phyloP scores from a whole-genome alignment of 30 jellyfish, hydroid and myxozoan species.

The Clytia hemisphaerica region DNA sequence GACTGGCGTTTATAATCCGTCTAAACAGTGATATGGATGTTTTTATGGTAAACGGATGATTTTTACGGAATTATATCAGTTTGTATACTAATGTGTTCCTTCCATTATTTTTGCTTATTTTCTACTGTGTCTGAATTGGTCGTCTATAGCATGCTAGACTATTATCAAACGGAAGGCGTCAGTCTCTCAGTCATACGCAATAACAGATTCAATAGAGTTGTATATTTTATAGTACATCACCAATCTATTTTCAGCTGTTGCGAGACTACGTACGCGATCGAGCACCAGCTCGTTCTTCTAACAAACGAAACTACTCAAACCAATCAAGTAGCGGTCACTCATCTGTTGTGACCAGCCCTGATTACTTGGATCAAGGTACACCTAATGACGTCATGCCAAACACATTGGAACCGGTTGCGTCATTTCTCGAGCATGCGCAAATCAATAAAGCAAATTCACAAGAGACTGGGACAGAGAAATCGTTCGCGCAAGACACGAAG shows the following conservation, averaged over 20 bases:
- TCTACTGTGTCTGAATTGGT: no score
- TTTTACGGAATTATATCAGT: no score
- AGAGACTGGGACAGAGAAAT: conserved; percentile 52
- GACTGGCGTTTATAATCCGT: no score
- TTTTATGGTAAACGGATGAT: no score
- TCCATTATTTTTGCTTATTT: no score
- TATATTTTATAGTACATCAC: not conserved
- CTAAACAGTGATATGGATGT: no score
- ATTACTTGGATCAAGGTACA: conserved; percentile 71
- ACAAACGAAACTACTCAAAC: conserved; percentile 19
- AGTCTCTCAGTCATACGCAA: not conserved
- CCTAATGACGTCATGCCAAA: conserved; percentile 63
- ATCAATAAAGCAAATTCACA: conserved; percentile 13
- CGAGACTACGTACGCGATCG: conserved; percentile 76
- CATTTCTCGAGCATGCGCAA: conserved; percentile 94
- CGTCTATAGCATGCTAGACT: no score
- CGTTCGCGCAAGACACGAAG: conserved; percentile 19
- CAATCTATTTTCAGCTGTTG: conserved; percentile 47
- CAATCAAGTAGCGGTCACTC: conserved; percentile 70
- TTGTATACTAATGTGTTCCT: no score
- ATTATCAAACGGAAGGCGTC: not conserved
- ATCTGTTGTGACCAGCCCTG: conserved; percentile 95
- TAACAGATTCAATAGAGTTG: not conserved
- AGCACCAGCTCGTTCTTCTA: not conserved
- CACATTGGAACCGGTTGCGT: conserved; percentile 88